Conservation (phyloP, 2,797 vertebrate species). For the Sebastes nivosus region DNA sequence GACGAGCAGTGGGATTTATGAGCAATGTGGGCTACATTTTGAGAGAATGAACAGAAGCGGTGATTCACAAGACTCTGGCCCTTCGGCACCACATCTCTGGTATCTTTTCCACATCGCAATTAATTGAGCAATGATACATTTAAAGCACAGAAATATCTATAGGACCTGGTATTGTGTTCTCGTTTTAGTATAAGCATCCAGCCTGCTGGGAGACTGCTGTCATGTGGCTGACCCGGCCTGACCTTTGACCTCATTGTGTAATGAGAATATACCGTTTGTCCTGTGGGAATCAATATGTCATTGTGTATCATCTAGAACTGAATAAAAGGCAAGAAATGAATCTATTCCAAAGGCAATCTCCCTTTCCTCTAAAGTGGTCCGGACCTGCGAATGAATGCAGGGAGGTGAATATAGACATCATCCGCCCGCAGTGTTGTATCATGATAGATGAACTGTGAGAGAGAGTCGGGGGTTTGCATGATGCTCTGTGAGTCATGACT, state of each 20-base stretch:
- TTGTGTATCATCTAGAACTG: not conserved
- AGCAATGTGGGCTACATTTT: not conserved
- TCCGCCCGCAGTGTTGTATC: slow-evolving; percentile 15
- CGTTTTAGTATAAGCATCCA: not conserved
- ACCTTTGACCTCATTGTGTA: slow-evolving; percentile 8
- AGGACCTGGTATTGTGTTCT: not conserved
- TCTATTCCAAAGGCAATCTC: slow-evolving; percentile 1
- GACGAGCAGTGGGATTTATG: not conserved
- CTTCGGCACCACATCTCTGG: not conserved
- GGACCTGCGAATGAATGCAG: not conserved
- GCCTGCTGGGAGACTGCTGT: not conserved
- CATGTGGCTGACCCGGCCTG: not conserved
- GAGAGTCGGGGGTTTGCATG: not conserved
- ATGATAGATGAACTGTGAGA: slow-evolving; percentile 19
- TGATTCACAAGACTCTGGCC: not conserved
- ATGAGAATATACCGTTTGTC: not conserved
- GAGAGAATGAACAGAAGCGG: not conserved
- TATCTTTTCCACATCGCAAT: not conserved
- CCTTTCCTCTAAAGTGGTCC: not conserved
- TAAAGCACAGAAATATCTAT: not conserved
- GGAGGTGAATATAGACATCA: slow-evolving; percentile 4
- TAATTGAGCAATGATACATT: not conserved
- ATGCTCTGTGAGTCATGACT: not conserved
- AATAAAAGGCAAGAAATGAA: not conserved
- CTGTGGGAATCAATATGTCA: not conserved